Evolutionary conservation across 2,797 vertebrate species (phyloP).

Genomic region (Trachurus trachurus): DNA sequence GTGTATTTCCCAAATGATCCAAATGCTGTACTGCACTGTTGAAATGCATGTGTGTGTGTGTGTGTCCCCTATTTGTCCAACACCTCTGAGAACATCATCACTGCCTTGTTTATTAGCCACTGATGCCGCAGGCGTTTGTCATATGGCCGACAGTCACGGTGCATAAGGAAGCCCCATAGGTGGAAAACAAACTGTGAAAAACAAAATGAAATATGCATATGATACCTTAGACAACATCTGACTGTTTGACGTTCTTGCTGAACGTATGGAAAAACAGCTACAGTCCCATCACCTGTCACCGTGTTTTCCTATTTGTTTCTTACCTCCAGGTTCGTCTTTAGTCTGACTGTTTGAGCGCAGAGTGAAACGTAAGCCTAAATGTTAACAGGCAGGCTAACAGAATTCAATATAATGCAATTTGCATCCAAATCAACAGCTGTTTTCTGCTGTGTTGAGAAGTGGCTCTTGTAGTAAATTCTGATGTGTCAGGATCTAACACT

Average conservation of each 20-base stretch:
- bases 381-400: not conserved
- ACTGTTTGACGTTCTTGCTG: not conserved
- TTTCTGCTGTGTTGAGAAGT: not conserved
- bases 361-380: not conserved
- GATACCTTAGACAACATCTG: conserved; percentile 19
- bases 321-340: not conserved
- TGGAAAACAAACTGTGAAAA: not conserved
- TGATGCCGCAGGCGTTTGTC: conserved; percentile 32
- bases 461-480: not conserved
- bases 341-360: not conserved
- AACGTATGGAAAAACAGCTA: not conserved
- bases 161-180: not conserved
- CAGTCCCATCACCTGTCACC: not conserved
- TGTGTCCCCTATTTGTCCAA: conserved; percentile 21
- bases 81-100: conserved; percentile 28
- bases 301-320: not conserved
- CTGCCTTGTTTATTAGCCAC: conserved; percentile 22
- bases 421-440: not conserved
- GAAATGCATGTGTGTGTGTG: not conserved
- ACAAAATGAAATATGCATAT: conserved; percentile 31
- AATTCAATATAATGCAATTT: no score
- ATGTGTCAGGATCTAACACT: not conserved
- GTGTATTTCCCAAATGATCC: not conserved
- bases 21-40: not conserved
- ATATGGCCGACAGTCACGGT: not conserved